A percentile compares a stretch with the other conserved stretches of the same genome.
phyloP scores from a whole-genome alignment of 2,113 vertebrate species.

The Buteo buteo region DNA sequence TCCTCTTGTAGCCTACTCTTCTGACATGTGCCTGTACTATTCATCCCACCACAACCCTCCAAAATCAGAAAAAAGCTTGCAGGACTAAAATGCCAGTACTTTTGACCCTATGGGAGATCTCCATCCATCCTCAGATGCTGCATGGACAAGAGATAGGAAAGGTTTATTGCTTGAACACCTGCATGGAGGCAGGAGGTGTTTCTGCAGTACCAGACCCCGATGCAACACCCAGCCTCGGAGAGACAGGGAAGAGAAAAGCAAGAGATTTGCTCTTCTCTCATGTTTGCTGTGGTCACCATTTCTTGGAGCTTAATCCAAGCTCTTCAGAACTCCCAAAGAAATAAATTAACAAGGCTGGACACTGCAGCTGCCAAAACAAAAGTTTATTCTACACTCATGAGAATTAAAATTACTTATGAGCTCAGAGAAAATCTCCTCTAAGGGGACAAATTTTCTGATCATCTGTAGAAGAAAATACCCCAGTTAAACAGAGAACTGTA shows the following conservation, averaged over 20 bases:
- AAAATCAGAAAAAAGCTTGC: background rate
- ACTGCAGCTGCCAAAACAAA: background rate
- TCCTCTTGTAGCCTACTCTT: background rate
- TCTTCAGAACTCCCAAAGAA: background rate
- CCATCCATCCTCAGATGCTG: background rate
- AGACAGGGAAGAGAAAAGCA: background rate
- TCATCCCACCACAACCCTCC: background rate
- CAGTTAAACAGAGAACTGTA: background rate
- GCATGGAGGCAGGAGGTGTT: background rate
- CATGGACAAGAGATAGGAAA: background rate
- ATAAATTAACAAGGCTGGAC: background rate
- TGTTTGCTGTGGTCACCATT: background rate
- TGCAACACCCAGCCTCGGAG: background rate
- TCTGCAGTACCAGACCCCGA: background rate
- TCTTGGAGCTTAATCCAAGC: background rate
- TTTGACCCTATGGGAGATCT: background rate
- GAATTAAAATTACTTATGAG: background rate
- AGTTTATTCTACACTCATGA: background rate
- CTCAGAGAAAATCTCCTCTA: background rate
- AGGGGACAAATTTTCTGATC: background rate
- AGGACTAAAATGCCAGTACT: background rate
- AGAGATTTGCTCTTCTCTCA: background rate
- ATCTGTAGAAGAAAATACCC: background rate
- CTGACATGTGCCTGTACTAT: background rate
- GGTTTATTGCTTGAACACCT: background rate